Evolutionary conservation across 2,797 vertebrate species (phyloP).

Genomic region (Acrossocheilus wenchowensis): DNA sequence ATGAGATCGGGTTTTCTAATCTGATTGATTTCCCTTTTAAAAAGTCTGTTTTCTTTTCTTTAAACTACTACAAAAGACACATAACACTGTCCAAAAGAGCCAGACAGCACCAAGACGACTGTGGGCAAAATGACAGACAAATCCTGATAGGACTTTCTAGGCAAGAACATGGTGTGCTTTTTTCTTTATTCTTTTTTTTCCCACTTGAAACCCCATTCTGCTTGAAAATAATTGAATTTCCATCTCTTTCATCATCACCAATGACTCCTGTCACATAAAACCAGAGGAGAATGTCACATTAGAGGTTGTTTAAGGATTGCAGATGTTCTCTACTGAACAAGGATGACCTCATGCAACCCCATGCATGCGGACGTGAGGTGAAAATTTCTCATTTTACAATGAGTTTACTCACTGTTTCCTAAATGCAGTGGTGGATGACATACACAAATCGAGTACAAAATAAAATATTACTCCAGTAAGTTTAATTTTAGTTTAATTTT

Average conservation of each 20-base stretch:
- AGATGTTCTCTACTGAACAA: conserved; percentile 9
- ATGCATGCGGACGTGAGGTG: background rate
- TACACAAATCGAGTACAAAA: background rate
- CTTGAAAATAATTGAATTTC: conserved; percentile 14
- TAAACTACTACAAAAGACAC: background rate
- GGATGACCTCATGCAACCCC: background rate
- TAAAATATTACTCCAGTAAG: background rate
- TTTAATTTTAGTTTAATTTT: too few relatives aligned
- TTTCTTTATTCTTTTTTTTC: conserved; percentile 6
- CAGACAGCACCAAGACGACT: background rate
- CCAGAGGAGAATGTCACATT: conserved; percentile 10
- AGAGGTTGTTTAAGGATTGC: conserved; percentile 11
- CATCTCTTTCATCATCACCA: conserved; percentile 32
- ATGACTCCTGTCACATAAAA: background rate
- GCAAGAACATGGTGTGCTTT: background rate
- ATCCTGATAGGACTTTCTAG: conserved; percentile 2
- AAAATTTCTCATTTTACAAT: background rate
- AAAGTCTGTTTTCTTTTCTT: background rate
- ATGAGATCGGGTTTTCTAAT: background rate
- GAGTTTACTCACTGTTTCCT: background rate
- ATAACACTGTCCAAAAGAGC: background rate
- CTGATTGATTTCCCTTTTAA: background rate
- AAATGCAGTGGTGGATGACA: background rate
- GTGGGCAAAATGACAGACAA: background rate
- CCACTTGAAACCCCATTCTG: background rate